These are phyloP conservation scores for Gymnocypris eckloni DNA, from an alignment of 2,797 vertebrate genomes.

Conservation along the genomic window DNA sequence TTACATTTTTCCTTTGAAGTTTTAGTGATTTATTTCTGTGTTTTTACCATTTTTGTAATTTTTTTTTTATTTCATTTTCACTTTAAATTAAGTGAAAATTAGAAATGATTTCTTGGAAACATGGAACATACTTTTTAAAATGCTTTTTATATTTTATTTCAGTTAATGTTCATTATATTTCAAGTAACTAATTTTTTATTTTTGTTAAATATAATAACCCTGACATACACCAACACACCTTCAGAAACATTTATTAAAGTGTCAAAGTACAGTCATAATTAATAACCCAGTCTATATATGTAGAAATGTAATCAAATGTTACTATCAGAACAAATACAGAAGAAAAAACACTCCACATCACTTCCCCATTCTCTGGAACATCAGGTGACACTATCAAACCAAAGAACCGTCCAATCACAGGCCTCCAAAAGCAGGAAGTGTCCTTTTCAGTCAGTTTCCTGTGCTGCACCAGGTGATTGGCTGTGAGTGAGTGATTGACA, in stretches of 20 bases:
- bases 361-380: conserved; percentile 22
- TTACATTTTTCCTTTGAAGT: not conserved
- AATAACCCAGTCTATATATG: conserved; percentile 12
- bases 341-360: not conserved
- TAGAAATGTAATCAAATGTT: conserved; percentile 11
- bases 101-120: not conserved
- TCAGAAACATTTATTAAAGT: conserved; percentile 48
- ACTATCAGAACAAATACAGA: conserved; percentile 7
- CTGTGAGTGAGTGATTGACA: conserved; percentile 47
- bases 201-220: not conserved
- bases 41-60: not conserved
- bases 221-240: conserved; percentile 4
- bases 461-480: conserved; percentile 39
- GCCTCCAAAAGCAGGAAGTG: conserved; percentile 14
- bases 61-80: not conserved
- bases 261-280: conserved; percentile 38
- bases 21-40: not conserved
- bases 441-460: conserved; percentile 8
- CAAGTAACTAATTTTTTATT: not conserved
- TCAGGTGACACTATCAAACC: not conserved
- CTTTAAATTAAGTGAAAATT: not conserved
- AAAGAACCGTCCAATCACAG: conserved; percentile 37
- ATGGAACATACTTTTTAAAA: not conserved
- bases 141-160: not conserved
- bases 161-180: not conserved